Base-by-base conservation (phyloP, 2,888 invertebrate genomes). In the Frankliniella fusca region DNA sequence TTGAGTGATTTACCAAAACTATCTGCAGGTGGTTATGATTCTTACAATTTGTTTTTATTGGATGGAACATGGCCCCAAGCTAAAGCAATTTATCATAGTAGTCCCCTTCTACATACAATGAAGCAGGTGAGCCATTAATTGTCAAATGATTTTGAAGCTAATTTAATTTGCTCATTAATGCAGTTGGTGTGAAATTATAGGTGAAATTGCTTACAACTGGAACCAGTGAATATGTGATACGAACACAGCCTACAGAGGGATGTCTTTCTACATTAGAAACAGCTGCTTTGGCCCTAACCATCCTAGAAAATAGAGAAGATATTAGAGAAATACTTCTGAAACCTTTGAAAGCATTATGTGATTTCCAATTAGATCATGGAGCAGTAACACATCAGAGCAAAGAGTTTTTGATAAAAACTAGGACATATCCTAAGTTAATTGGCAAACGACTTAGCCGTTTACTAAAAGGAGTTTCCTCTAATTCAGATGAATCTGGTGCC, bases 1-100 rank as follows among this genome's bases (percentile, higher is more conserved):
- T 90, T 96, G 84, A 91, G 90, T 85, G 88, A 89, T 82, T 86
- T 92, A 65, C 87, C 89, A 82, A 84, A 85, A 38, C 85, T 87
- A 0, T 86, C 87, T 84, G 87, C 87, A 83, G 88, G 89, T 85
- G 88, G 89, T 82, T 85, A 86, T 84, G 85, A 87, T 50, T 90
- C 90, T 15, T 95, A 94, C 87, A 97, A 95, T 87, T 89, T 97
- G 82, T 90, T 97, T 80, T 89, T 97, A 79, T 91, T 98, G 84
- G 97, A 98, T 90, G 97, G 98, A 8, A 98, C 98, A 15, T 98
- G 97, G 97, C 94, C 96, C 0, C 97, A 98, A 88, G 97, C 97
- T 3, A 96, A 96, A 88, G 94, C 96, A 18, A 96, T 97, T 84
- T 97, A 94, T 88, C 92, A 94, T 81, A 93, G 94, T 84, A 97